phyloP scores from a whole-genome alignment of 2,113 vertebrate genomes.

The Etia nguti region DNA sequence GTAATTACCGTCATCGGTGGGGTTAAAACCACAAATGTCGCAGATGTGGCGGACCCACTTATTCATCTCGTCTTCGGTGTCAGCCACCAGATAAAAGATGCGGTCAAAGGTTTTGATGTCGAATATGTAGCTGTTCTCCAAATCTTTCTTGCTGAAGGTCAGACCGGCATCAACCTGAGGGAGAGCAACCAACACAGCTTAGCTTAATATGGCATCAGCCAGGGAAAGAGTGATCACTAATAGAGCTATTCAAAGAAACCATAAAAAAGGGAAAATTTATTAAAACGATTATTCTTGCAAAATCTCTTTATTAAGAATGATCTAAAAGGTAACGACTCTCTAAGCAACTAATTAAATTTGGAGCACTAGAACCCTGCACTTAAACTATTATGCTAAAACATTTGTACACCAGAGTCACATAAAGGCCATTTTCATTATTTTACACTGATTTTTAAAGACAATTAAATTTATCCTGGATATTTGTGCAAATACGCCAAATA shows the following conservation, averaged over 20 bases:
- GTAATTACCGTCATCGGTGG: conserved; percentile 89
- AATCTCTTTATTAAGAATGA: no score
- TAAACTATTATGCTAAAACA: background rate
- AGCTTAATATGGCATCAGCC: background rate
- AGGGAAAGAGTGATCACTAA: background rate
- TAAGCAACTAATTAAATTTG: background rate
- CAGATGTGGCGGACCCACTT: conserved; percentile 99
- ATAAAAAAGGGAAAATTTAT: background rate
- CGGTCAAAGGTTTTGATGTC: conserved; percentile 98
- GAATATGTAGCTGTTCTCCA: conserved; percentile 99
- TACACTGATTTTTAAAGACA: background rate
- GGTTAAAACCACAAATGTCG: conserved; percentile 98
- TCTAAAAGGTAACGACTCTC: background rate
- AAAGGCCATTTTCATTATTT: background rate
- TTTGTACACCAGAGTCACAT: background rate
- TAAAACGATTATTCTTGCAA: background rate
- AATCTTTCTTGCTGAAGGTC: conserved; percentile 96
- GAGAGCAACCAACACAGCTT: background rate
- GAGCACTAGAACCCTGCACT: background rate
- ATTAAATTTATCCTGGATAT: background rate
- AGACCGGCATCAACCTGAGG: conserved; percentile 90
- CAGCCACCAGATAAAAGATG: conserved; percentile 96
- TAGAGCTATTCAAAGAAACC: background rate
- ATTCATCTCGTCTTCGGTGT: conserved; percentile 99
- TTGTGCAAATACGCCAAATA: background rate